Evolutionary conservation across 2,113 vertebrate species (phyloP), one percentile per base, ranked within the genome.

Genomic region (Pelodiscus sinensis): DNA sequence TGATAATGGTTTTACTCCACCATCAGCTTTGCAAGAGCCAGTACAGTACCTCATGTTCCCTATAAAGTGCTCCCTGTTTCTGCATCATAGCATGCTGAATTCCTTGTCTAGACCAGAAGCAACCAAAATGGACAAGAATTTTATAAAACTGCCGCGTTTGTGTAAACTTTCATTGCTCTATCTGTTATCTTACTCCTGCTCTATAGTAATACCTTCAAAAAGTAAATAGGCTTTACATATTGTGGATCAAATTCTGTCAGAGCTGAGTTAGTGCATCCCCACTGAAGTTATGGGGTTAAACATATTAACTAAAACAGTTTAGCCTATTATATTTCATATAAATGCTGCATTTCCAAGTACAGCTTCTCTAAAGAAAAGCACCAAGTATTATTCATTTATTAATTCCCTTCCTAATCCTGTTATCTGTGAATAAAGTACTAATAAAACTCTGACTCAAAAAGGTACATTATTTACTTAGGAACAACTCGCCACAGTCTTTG

Each of bases 1-100:
- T 87, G 88, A 94, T 88, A 94, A 84, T 56, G 50, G 52, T 88
- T 95, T 94, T 79, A 89, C 15, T 50, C 65, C 38, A 35, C 71
- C 10, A 5, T 77, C 89, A 91, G 92, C 90, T 78, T 84, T 18
- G 22, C 24, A 4, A 15, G n/a, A n/a, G 84, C 79, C 82, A 68
- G 75, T 29, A 58, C 87, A 85, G n/a, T 29, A 35, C 73, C 79
- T 21, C 6, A 5, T 88, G 31, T 73, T 89, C 81, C 50, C 31
- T 86, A 29, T 92, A 55, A 12, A 0, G 0, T 38, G 84, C 55
- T 44, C 44, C 57, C 82, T 90, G 85, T 88, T 81, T n/a, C 29
- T 68, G 15, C 13, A 50, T 12, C 73, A 27, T 25, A 50, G 44
- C 56, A 73, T 90, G 38, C 84, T 82, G 91, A 73, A 68, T 1